These are phyloP conservation scores for Balanococcus diminutus DNA, from an alignment of 2,888 invertebrate species.

Conservation along the genomic window DNA sequence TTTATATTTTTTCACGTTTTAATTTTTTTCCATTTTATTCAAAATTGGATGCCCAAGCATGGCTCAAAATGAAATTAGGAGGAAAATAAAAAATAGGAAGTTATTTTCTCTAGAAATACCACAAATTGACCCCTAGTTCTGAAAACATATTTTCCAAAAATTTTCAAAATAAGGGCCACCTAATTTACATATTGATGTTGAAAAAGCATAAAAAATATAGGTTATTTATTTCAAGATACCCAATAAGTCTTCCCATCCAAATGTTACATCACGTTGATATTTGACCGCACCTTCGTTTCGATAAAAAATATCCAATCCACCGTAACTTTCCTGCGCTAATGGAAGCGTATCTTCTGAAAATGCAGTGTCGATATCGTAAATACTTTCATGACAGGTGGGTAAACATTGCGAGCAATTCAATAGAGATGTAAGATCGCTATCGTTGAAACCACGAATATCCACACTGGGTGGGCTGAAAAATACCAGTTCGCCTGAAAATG, in stretches of 20 bases:
- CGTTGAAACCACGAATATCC: conserved; percentile 57
- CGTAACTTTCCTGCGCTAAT: conserved; percentile 56
- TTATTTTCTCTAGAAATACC: too few relatives aligned
- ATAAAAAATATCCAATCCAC: conserved; percentile 59
- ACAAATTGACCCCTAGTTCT: too few relatives aligned
- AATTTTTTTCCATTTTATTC: too few relatives aligned
- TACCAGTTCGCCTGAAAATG: conserved; percentile 57
- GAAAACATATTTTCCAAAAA: too few relatives aligned
- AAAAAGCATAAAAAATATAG: not conserved
- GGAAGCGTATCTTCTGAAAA: conserved; percentile 57
- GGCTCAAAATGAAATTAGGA: too few relatives aligned
- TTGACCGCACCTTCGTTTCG: conserved; percentile 59
- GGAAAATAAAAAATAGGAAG: too few relatives aligned
- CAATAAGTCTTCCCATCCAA: conserved; percentile 58
- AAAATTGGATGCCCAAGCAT: too few relatives aligned
- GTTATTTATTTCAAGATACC: conserved; percentile 49
- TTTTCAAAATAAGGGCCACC: too few relatives aligned
- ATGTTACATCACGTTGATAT: conserved; percentile 59
- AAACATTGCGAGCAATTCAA: conserved; percentile 59
- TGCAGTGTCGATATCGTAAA: conserved; percentile 58
- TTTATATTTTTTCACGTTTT: too few relatives aligned
- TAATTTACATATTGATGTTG: too few relatives aligned
- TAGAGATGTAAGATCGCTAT: conserved; percentile 55
- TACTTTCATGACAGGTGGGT: conserved; percentile 59
- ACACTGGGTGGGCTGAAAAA: conserved; percentile 59